Conservation (phyloP, 1,140 invertebrate genomes). For the Teleogryllus occipitalis region DNA sequence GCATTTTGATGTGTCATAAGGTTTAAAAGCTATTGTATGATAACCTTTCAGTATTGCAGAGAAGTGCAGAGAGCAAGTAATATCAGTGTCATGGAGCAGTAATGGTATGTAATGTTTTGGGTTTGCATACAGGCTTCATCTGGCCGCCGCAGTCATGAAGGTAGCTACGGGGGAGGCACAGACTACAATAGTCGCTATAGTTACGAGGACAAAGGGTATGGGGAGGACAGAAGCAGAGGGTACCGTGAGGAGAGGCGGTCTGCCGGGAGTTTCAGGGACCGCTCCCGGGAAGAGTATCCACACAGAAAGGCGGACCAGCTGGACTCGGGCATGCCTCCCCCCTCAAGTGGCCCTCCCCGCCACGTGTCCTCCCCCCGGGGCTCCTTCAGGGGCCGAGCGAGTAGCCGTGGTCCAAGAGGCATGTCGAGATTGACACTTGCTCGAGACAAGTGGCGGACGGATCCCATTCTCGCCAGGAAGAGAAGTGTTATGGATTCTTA, state of each 20-base stretch:
- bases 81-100: neutral
- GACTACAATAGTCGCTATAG: conserved; percentile 25
- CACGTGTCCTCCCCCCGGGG: conserved; percentile 17
- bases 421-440: conserved; percentile 20
- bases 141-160: conserved; percentile 26
- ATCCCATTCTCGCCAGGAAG: conserved; percentile 21
- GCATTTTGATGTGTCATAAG: neutral
- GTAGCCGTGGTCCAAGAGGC: conserved; percentile 18
- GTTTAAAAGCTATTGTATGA: neutral
- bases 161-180: conserved; percentile 21
- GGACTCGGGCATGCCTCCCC: conserved; percentile 21
- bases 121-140: conserved; percentile 23
- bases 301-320: conserved; percentile 23
- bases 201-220: conserved; percentile 26
- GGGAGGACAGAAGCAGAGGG: conserved; percentile 22
- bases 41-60: conserved; percentile 19
- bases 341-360: conserved; percentile 17
- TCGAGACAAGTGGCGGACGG: conserved; percentile 14
- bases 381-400: conserved; percentile 21
- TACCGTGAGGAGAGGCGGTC: conserved; percentile 25
- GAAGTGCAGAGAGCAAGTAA: neutral
- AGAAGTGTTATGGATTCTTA: conserved; percentile 22
- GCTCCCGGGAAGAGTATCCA: conserved; percentile 23
- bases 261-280: conserved; percentile 22
- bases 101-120: conserved; percentile 8